Evolutionary conservation across 2,888 invertebrate genomes (phyloP), one percentile per base, ranked within the genome.

Genomic region (Invenusta paracnida): DNA sequence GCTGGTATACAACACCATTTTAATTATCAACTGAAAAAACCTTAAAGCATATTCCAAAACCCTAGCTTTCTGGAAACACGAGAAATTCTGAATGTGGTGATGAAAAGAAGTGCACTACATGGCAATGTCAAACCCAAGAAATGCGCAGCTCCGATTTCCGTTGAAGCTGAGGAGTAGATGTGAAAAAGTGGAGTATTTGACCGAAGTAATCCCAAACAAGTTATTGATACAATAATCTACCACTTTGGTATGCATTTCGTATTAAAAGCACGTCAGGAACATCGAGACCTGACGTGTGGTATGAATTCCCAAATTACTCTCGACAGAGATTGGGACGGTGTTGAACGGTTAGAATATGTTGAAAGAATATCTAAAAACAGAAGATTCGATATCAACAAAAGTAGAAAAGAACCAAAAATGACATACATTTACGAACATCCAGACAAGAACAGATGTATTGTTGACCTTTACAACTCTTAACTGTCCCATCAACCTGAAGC

Each of bases 181-280:
- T 79, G 79, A 27, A 79, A 79, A 25, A 79, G 2, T 25, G 79
- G 79, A 79, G 79, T 79, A 79, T 79, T 79, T 27, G 79, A n/a
- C 23, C n/a, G n/a, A 25, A 27, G 79, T 79, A 79, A 27, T 79
- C 79, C 79, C 5, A 79, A 27, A 79, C 79, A 79, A n/a, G 23
- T 79, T 23, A 79, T 79, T 79, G 79, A 79, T 27, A 79, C 79
- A 79, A 11, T 79, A 27, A 79, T 79, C n/a, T 79, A 27, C n/a
- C 79, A 79, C 28, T 79, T 79, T 79, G 79, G 79, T 25, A 25
- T 79, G 79, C 79, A 79, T 79, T 79, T 79, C 28, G 79, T n/a
- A 23, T 79, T 79, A 27, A 79, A n/a, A 79, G n/a, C n/a, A n/a
- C n/a, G n/a, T 79, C 79, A 79, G 79, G 79, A 79, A 79, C 79